phyloP scores from a whole-genome alignment of 2,797 vertebrate species.

The Falco novaeseelandiae region DNA sequence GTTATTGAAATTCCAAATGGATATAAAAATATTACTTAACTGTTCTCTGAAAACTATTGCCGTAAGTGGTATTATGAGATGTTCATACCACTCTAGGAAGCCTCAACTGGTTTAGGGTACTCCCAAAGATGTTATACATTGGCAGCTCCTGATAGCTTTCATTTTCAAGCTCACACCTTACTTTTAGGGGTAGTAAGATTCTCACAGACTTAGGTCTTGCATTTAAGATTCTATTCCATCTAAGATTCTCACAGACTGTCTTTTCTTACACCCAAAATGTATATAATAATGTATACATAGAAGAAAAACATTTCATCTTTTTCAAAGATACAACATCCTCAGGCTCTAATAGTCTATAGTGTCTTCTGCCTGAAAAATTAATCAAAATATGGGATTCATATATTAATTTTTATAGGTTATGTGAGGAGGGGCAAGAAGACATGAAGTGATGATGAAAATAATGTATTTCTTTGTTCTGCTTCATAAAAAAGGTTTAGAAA shows the following conservation, averaged over 20 bases:
- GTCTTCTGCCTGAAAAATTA: neutral
- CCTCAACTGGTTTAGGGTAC: neutral
- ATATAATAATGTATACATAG: neutral
- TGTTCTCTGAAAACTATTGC: neutral
- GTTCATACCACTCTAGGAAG: neutral
- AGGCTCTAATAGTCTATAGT: neutral
- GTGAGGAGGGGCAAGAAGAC: neutral
- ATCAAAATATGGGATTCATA: neutral
- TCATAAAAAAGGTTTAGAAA: neutral
- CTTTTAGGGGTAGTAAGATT: neutral
- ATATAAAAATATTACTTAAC: neutral
- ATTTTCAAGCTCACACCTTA: neutral
- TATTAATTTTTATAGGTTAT: neutral
- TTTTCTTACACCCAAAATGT: neutral
- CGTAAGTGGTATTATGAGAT: neutral
- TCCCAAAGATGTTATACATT: neutral
- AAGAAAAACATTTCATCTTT: neutral
- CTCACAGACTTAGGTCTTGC: neutral
- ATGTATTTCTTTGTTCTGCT: neutral
- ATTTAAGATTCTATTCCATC: neutral
- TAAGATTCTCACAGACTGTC: neutral
- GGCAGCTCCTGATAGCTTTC: neutral
- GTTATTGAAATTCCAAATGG: neutral
- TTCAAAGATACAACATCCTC: neutral
- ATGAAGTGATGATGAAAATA: neutral